Base-by-base conservation (phyloP, 1,140 invertebrate genomes). In the Lordiphosa collinella region DNA sequence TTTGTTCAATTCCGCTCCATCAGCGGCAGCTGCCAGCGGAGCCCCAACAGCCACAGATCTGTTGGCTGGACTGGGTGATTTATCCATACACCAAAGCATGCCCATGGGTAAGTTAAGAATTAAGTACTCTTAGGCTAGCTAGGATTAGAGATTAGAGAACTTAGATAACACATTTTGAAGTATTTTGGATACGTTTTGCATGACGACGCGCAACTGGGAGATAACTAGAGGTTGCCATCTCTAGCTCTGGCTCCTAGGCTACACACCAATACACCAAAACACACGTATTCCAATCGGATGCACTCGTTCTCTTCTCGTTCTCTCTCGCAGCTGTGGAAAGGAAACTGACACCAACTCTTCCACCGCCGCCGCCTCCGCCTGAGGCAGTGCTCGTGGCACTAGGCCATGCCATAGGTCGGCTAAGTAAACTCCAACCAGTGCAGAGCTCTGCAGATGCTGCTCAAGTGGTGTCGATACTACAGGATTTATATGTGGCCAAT, bases 21-120 rank as follows among this genome's bases (percentile, higher is more conserved):
- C 53, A 11, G 3, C 52, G 13, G 29, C 12, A 56, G 25, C 64
- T 14, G 32, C 0, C 63, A 41, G 48, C 54, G 2, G 40, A 4
- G 48, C 67, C 14, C 56, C 70, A 11, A 84, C 86, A 25, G 80
- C 86, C 22, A 88, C 86, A n/a, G 93, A 93, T 89, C 89, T 93
- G 51, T 71, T 93, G 34, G 90, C 91, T 1, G 92, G 92, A 60
- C 80, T 93, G 48, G 88, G 86, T 12, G 88, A 89, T 68, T 40
- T 89, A 35, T 85, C 84, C 11, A 87, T 89, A 37, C 86, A 88
- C 61, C 74, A 87, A 68, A 80, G 76, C 65, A 87, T 88, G 78
- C 82, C 85, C 50, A 88, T 86, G 78, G 87, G 87, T 89, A 54
- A 89, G 87, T 86, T 53, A 4, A 10, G 64, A 16, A 16, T 14